Percentiles rank a stretch among this genome's conserved stretches.
Conservation (phyloP, 2,888 invertebrate genomes). For the Sphaerolaimus hirsutus region DNA sequence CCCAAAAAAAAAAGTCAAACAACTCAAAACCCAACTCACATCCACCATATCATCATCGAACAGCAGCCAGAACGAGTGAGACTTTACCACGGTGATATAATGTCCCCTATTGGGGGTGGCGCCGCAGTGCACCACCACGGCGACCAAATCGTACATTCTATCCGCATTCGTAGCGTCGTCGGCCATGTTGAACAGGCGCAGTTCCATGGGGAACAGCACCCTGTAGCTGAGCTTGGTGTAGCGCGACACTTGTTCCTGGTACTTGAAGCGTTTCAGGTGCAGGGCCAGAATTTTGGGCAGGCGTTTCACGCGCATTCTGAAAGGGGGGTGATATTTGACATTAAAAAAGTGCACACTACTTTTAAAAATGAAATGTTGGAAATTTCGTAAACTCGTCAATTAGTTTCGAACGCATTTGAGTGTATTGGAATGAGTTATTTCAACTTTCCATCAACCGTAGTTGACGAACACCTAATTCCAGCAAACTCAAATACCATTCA, state of each 20-base stretch:
- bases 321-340: no score
- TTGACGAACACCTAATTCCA: no score
- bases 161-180: constrained; percentile 96
- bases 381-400: no score
- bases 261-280: constrained; percentile 59
- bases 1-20: no score
- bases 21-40: no score
- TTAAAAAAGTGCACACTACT: no score
- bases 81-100: constrained; percentile 97
- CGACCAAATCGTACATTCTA: constrained; percentile 86
- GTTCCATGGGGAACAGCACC: constrained; percentile 89
- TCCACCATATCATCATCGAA: constrained; percentile 99
- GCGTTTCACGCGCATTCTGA: constrained; percentile 92
- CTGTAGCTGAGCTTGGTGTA: constrained; percentile 96
- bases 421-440: no score
- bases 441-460: no score
- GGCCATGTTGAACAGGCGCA: constrained; percentile 86
- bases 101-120: constrained; percentile 96
- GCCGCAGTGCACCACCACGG: constrained; percentile 97
- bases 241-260: constrained; percentile 84
- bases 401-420: no score
- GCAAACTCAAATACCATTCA: no score
- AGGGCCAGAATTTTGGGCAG: constrained; percentile 85
- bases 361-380: no score
- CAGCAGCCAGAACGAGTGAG: constrained; percentile 92